phyloP scores from a whole-genome alignment of 2,888 invertebrate species.

The Coenonympha arcania region DNA sequence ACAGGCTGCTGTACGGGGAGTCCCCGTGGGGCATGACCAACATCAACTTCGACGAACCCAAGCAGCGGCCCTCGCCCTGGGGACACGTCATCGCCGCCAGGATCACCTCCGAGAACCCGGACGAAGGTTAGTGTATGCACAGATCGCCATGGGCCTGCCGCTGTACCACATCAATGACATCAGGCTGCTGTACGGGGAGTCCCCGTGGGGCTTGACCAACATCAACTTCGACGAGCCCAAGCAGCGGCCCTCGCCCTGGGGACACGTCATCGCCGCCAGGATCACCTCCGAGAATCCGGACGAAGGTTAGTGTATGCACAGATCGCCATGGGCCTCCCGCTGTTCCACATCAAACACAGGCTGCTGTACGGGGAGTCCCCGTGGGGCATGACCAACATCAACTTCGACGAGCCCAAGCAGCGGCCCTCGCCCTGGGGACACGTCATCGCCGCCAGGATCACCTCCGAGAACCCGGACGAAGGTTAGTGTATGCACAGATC shows the following conservation, averaged over 20 bases:
- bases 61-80: conserved; percentile 90
- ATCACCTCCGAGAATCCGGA: conserved; percentile 99
- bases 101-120: conserved; percentile 99
- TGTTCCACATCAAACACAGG: conserved; percentile 95
- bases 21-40: conserved; percentile 89
- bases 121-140: conserved; percentile 88
- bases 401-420: conserved; percentile 89
- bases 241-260: conserved; percentile 92
- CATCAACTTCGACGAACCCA: conserved; percentile 92
- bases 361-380: conserved; percentile 94
- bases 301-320: no score
- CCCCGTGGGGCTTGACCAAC: conserved; percentile 87
- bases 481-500: conserved; percentile 86
- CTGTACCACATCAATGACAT: conserved; percentile 97
- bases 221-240: conserved; percentile 93
- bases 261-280: conserved; percentile 98
- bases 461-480: conserved; percentile 99
- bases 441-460: conserved; percentile 98
- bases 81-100: conserved; percentile 99
- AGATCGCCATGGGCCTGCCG: conserved; percentile 91
- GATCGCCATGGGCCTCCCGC: conserved; percentile 98
- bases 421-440: conserved; percentile 96
- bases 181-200: conserved; percentile 92
- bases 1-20: conserved; percentile 93
- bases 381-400: conserved; percentile 87